Conservation (phyloP, 2,888 invertebrate species). For the Drosophila lutescens region DNA sequence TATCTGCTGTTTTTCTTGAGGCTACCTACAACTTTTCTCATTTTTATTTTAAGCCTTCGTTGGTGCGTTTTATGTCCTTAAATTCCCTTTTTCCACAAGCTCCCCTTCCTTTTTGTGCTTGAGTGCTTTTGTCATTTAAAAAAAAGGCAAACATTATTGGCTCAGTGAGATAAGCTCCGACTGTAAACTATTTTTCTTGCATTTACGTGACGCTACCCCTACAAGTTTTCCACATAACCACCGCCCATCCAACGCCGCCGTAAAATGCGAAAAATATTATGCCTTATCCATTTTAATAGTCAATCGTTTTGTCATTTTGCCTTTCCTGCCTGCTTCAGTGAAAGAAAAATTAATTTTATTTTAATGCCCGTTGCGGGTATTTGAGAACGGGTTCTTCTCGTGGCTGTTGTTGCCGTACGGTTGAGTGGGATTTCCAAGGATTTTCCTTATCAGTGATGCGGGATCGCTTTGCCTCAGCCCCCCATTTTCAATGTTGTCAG, state of each 20-base stretch:
- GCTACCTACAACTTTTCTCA: not conserved
- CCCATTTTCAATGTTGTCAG: conserved; percentile 61
- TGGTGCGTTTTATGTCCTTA: conserved; percentile 36
- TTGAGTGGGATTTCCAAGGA: conserved; percentile 42
- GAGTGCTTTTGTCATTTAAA: conserved; percentile 60
- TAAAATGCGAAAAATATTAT: conserved; percentile 79
- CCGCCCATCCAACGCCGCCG: not conserved
- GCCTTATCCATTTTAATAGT: conserved; percentile 80
- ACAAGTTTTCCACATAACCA: not conserved
- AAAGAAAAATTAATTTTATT: conserved; percentile 74
- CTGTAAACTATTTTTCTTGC: conserved; percentile 77
- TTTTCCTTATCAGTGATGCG: conserved; percentile 69
- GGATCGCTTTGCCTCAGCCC: conserved; percentile 29
- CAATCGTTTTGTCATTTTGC: conserved; percentile 79
- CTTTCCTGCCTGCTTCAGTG: conserved; percentile 19
- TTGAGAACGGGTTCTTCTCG: conserved; percentile 62
- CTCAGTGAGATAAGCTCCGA: conserved; percentile 62
- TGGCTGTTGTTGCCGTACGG: conserved; percentile 2
- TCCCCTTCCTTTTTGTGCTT: conserved; percentile 3
- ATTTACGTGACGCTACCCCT: conserved; percentile 64
- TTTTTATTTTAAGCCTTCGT: conserved; percentile 27
- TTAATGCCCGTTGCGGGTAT: conserved; percentile 75
- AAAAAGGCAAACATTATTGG: conserved; percentile 70
- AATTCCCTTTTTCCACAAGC: not conserved
- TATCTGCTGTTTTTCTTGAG: not conserved